Evolutionary conservation across 2,797 vertebrate genomes (phyloP), one percentile per base, ranked within the genome.

Genomic region (Sandelia bainsii): DNA sequence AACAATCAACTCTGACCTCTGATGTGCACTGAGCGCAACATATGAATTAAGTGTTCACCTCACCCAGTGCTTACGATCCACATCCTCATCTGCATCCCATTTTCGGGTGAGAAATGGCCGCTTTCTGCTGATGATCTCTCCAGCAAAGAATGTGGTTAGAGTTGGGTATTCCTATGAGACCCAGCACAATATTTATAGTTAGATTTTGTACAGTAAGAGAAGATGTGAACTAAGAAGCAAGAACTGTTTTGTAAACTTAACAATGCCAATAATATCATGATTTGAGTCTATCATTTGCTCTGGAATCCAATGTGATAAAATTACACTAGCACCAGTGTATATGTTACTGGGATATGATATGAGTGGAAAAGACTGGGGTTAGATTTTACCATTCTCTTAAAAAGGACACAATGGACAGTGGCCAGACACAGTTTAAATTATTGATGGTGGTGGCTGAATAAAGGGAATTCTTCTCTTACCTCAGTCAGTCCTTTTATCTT

Each of bases 401-500:
- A 42, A 19, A 22, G 25, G 32, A 46, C 32, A 48, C 59, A 66
- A 49, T 17, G n/a, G 27, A 19, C 25, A n/a, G 20, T 19, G 22
- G 29, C 29, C 22, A 53, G 40, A 58, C 10, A 22, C 34, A 11
- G 13, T 17, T 48, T 60, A 6, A 37, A 75, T 53, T 17, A 66
- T 78, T 23, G 0, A 72, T 65, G 60, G 60, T 48, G 49, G 39
- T 51, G 34, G 6, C 17, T 40, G 46, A 61, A 53, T 54, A 39
- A 32, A 64, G 42, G 4, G 11, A 63, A 60, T 23, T 14, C 10
- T 45, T 22, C 25, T 69, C 96, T 96, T 92, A 99, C 98, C 96
- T 99, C 98, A 6, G 98, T 99, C 88, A 99, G 95, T 80, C 98
- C 98, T 94, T 99, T 99, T 88, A 99, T 99, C 93, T 99, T 99